These are phyloP conservation scores for Raillietiella orientalis DNA, from an alignment of 2,888 invertebrate genomes.

Conservation along the genomic window DNA sequence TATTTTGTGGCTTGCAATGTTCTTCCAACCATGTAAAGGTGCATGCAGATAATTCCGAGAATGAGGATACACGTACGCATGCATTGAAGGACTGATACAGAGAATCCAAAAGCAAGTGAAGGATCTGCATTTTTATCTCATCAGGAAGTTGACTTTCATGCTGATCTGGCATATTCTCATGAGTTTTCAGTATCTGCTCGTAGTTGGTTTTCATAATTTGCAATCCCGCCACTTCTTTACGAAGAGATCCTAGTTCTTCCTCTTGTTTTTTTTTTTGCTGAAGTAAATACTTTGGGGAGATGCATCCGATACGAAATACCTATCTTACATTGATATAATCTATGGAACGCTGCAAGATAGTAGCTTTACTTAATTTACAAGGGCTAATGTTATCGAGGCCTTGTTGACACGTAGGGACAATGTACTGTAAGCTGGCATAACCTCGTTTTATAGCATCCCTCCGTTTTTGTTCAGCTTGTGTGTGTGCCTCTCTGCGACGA, in stretches of 20 bases:
- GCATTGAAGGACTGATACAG: slow-evolving; percentile 57
- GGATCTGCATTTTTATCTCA: slow-evolving; percentile 67
- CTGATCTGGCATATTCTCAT: slow-evolving; percentile 62
- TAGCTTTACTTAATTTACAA: slow-evolving; percentile 83
- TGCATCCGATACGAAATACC: background rate
- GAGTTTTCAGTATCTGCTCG: slow-evolving; percentile 81
- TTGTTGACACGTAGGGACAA: slow-evolving; percentile 78
- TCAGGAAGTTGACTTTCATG: slow-evolving; percentile 66
- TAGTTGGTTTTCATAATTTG: slow-evolving; percentile 83
- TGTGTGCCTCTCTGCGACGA: slow-evolving; percentile 70
- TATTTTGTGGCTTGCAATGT: slow-evolving; percentile 81
- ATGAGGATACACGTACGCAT: slow-evolving; percentile 53
- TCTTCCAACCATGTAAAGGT: slow-evolving; percentile 93
- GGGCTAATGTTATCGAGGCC: slow-evolving; percentile 50
- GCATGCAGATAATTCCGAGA: slow-evolving; percentile 67
- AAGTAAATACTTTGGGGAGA: slow-evolving; percentile 34
- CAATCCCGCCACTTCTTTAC: slow-evolving; percentile 71
- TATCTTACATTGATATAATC: slow-evolving; percentile 31
- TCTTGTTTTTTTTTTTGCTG: slow-evolving; percentile 78
- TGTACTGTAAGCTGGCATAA: slow-evolving; percentile 65
- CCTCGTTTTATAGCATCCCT: slow-evolving; percentile 91
- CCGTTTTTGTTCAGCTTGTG: slow-evolving; percentile 82
- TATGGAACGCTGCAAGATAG: slow-evolving; percentile 71
- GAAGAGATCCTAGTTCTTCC: slow-evolving; percentile 58
- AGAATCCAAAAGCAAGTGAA: slow-evolving; percentile 78